These are phyloP conservation scores for Philopedon plagiatum DNA, from an alignment of 2,888 invertebrate species.

Conservation along the genomic window DNA sequence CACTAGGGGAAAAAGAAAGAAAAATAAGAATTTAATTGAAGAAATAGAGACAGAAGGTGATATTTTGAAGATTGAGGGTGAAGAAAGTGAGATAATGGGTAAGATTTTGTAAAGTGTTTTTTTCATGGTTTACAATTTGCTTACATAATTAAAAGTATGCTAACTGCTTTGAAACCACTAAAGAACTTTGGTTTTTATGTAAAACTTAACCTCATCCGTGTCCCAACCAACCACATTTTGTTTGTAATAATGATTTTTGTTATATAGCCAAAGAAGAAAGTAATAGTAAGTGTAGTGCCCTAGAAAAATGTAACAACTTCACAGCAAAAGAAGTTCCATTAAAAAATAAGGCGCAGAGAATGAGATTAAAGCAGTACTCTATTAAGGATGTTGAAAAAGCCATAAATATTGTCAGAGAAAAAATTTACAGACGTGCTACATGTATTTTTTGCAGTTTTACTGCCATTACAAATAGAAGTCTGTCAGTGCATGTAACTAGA, in stretches of 20 bases:
- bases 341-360: constrained; percentile 36
- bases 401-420: constrained; percentile 54
- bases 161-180: too few relatives aligned
- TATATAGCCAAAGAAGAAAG: not conserved
- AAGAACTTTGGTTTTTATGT: too few relatives aligned
- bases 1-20: not conserved
- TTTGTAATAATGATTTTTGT: not conserved
- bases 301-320: not conserved
- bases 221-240: not conserved
- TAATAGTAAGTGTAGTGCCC: not conserved
- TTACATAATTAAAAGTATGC: too few relatives aligned
- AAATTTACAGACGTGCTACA: constrained; percentile 53
- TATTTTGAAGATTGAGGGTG: not conserved
- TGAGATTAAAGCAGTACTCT: constrained; percentile 54
- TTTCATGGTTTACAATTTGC: too few relatives aligned
- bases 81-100: not conserved
- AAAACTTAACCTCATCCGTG: too few relatives aligned
- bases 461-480: constrained; percentile 56
- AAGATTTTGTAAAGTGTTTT: not conserved
- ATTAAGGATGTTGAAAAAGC: constrained; percentile 56
- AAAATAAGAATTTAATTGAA: not conserved
- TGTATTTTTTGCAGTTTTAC: constrained; percentile 60
- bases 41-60: not conserved
- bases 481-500: constrained; percentile 61
- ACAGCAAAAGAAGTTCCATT: not conserved